Conservation (phyloP, 2,888 invertebrate species). For the Caenorhabditis parvicauda region DNA sequence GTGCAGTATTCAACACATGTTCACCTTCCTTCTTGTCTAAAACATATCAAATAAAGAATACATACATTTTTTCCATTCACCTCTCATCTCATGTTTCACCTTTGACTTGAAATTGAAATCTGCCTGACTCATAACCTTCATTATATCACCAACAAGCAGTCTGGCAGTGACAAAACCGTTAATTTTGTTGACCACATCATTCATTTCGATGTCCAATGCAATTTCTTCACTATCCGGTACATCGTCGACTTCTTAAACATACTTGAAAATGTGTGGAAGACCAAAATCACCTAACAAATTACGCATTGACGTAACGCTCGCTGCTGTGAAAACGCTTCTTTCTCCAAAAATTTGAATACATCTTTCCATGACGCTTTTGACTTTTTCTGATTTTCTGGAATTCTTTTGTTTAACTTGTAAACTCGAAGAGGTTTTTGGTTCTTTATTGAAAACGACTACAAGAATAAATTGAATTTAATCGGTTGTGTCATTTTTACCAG, state of each 20-base stretch:
- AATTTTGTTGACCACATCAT: slow-evolving; percentile 26
- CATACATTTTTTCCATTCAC: not conserved
- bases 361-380: slow-evolving; percentile 61
- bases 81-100: slow-evolving; percentile 22
- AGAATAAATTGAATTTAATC: not conserved
- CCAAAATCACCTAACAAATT: slow-evolving; percentile 36
- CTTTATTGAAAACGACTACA: too few species aligned
- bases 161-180: slow-evolving; percentile 26
- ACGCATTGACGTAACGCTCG: slow-evolving; percentile 76
- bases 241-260: slow-evolving; percentile 21
- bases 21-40: slow-evolving; percentile 45
- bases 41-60: slow-evolving; percentile 4
- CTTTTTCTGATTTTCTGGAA: slow-evolving; percentile 35
- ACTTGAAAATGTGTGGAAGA: not conserved
- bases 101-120: slow-evolving; percentile 26
- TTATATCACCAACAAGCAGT: slow-evolving; percentile 14
- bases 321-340: slow-evolving; percentile 71
- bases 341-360: slow-evolving; percentile 67
- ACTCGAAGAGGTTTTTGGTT: too few species aligned
- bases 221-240: slow-evolving; percentile 30
- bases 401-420: too few species aligned
- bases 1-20: slow-evolving; percentile 39
- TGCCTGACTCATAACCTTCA: slow-evolving; percentile 22
- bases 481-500: too few species aligned
- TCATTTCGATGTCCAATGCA: slow-evolving; percentile 27